Evolutionary conservation across 2,797 vertebrate species (phyloP).

Genomic region (Rachycentron canadum): DNA sequence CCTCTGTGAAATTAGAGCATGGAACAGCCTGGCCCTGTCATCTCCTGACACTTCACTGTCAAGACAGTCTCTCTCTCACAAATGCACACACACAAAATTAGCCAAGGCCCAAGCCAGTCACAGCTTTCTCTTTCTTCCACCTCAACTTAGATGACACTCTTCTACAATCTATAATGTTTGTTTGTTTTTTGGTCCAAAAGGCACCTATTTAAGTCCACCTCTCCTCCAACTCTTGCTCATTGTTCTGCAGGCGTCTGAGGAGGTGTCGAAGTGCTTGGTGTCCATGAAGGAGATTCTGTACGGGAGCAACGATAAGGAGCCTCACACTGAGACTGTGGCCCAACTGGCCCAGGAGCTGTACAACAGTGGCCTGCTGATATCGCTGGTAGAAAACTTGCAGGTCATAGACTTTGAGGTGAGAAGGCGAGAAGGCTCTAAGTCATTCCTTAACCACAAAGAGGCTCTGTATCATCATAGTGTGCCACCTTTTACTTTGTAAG

Average conservation of each 20-base stretch:
- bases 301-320: slow-evolving; percentile 95
- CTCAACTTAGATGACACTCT: too few relatives aligned
- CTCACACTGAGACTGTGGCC: slow-evolving; percentile 94
- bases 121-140: background rate
- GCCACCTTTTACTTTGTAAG: background rate
- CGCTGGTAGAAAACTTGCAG: slow-evolving; percentile 93
- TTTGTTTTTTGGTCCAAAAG: background rate
- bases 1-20: slow-evolving; percentile 61
- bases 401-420: slow-evolving; percentile 97
- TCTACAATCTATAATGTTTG: slow-evolving; percentile 1
- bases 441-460: background rate
- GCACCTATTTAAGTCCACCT: background rate
- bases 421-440: background rate
- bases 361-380: slow-evolving; percentile 92
- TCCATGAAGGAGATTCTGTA: slow-evolving; percentile 98
- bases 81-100: background rate
- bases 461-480: background rate
- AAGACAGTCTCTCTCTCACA: slow-evolving; percentile 30
- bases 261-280: slow-evolving; percentile 97
- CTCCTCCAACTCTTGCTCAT: background rate
- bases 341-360: slow-evolving; percentile 97
- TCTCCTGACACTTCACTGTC: slow-evolving; percentile 67
- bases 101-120: background rate
- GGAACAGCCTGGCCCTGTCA: slow-evolving; percentile 49
- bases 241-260: slow-evolving; percentile 91